These are phyloP conservation scores for Cinclus cinclus DNA, from an alignment of 2,113 vertebrate genomes.

Conservation along the genomic window DNA sequence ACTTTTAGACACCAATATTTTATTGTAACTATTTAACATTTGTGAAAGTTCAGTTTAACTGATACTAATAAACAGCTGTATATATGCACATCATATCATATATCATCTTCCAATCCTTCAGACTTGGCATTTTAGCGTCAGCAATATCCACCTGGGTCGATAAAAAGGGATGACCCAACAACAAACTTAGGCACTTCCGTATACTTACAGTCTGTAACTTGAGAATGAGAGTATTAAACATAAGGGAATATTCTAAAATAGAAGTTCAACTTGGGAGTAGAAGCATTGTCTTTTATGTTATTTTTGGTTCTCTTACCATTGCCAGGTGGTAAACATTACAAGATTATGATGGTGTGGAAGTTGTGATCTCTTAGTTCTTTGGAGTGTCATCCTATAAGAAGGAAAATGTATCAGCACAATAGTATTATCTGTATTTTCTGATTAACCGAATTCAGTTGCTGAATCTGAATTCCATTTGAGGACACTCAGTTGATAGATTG, in stretches of 20 bases:
- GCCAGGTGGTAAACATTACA: not conserved
- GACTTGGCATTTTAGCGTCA: not conserved
- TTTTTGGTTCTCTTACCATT: not conserved
- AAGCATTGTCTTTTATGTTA: not conserved
- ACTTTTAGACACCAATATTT: not conserved
- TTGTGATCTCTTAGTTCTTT: not conserved
- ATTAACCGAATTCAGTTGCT: not conserved
- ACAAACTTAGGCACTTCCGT: not conserved
- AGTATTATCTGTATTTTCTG: not conserved
- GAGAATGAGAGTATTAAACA: not conserved
- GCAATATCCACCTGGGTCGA: not conserved
- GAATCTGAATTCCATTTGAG: not conserved
- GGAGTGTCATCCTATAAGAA: not conserved
- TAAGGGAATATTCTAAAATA: not conserved
- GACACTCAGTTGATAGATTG: not conserved
- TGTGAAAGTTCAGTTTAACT: not conserved
- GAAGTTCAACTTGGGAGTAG: not conserved
- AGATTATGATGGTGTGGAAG: not conserved
- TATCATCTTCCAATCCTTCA: not conserved
- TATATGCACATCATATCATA: not conserved
- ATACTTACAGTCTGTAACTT: not conserved
- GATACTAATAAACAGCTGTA: not conserved
- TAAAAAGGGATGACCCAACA: not conserved
- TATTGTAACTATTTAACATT: not conserved
- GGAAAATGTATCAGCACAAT: not conserved